These are phyloP conservation scores for Cebus imitator DNA, from an alignment of 2,113 vertebrate genomes.

Conservation along the genomic window DNA sequence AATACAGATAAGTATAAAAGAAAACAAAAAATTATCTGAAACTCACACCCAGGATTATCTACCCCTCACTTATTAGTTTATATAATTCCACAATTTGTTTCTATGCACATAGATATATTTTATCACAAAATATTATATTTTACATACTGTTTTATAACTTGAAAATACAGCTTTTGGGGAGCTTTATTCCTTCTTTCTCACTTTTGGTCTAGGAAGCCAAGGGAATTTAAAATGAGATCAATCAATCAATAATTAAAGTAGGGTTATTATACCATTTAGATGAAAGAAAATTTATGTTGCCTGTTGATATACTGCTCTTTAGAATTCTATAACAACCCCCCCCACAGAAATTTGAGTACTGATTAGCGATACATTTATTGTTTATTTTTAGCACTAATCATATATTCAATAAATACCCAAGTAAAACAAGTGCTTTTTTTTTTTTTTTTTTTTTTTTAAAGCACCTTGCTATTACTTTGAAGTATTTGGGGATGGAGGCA, in stretches of 20 bases:
- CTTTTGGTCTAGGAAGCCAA: slow-evolving; percentile 37
- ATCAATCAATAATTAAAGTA: slow-evolving; percentile 59
- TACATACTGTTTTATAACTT: neutral
- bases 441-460: neutral
- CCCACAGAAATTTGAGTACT: slow-evolving; percentile 27
- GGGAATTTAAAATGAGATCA: slow-evolving; percentile 59
- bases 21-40: neutral
- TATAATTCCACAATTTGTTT: neutral
- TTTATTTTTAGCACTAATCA: slow-evolving; percentile 60
- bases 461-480: neutral
- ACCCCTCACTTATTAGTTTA: neutral
- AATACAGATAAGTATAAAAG: neutral
- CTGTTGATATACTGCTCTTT: slow-evolving; percentile 40
- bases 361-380: neutral
- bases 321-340: neutral
- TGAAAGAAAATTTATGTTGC: slow-evolving; percentile 54
- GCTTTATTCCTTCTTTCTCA: neutral
- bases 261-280: slow-evolving; percentile 15
- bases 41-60: neutral
- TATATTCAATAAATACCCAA: slow-evolving; percentile 43
- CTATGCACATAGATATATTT: neutral
- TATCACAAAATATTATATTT: neutral
- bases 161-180: slow-evolving; percentile 27
- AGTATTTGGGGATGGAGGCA: neutral
- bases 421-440: neutral